Base-by-base conservation (phyloP, 2,888 invertebrate genomes). In the Pristionchus fissidentatus region DNA sequence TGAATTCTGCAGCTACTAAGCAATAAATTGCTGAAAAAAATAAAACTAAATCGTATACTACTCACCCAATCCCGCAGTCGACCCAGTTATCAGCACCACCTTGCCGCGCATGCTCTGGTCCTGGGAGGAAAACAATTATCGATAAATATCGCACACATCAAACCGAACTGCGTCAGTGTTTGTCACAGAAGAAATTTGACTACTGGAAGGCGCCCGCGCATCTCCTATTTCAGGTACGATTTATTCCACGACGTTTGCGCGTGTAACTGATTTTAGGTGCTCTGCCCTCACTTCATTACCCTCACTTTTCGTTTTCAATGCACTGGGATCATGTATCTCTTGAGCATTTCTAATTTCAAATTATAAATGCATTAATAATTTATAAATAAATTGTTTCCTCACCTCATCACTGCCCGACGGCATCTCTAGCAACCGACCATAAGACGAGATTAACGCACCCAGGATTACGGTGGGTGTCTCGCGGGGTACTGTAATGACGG, bases 71-170 rank as follows among this genome's bases (percentile, higher is more conserved):
- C 89, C 89, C 19, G 85, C 85, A 7, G 89, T 86, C 19, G 88
- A 86, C 41, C 89, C 89, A 13, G 88, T 88, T 38, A 89, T 86
- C 49, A 89, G 55, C 22, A 88, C 89, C 8, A 80, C 80, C 83
- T 84, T 84, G 3, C 84, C 84, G 38, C 85, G 86, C 62, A 87
- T 38, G 4, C 82, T 84, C 46, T 60, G 57, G 15, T 60, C 80
- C 80, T 60, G 15, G 41, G 38, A 41, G 1, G 19, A 22, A 38
- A 22, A 62, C 19, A 35, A 35, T 26, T 3, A 62, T 15, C 15
- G 46, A 15, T 7, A 10, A 15, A 46, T 46, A 46, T 46, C 15
- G 46, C 15, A 46, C 60, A 60, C 19, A n/a, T n/a, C n/a, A n/a
- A n/a, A n/a, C n/a, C 62, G 49, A 19, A 49, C 10, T 19, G 19